phyloP scores from a whole-genome alignment of 2,888 invertebrate genomes.

The Stenichneumon culpator region DNA sequence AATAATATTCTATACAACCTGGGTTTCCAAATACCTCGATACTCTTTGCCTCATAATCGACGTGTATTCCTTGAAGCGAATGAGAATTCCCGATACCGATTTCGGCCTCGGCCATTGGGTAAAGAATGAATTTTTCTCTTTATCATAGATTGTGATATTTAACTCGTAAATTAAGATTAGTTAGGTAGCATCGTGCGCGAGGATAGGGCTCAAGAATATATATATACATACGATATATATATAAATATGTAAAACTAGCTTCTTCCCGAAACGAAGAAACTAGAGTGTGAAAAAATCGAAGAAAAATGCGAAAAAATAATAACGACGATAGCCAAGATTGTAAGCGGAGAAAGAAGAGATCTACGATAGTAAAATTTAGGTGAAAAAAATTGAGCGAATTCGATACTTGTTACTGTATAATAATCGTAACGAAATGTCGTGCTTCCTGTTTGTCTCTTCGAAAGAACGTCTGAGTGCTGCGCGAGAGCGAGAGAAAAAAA shows the following conservation, averaged over 20 bases:
- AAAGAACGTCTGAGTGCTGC: slow-evolving; percentile 8
- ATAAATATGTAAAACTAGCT: slow-evolving; percentile 38
- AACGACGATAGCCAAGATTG: neutral
- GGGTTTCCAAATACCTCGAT: slow-evolving; percentile 73
- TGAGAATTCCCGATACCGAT: slow-evolving; percentile 26
- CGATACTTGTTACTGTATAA: slow-evolving; percentile 59
- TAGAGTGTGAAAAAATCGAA: slow-evolving; percentile 11
- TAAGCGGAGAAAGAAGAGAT: slow-evolving; percentile 7
- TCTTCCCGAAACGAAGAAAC: slow-evolving; percentile 33
- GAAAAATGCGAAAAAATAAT: slow-evolving; percentile 7
- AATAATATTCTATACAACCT: slow-evolving; percentile 68
- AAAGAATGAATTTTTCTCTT: slow-evolving; percentile 71
- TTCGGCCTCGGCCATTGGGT: slow-evolving; percentile 7
- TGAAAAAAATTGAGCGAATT: slow-evolving; percentile 45
- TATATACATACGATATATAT: slow-evolving; percentile 30
- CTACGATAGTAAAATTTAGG: slow-evolving; percentile 43
- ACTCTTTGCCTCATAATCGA: slow-evolving; percentile 69
- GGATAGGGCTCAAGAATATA: slow-evolving; percentile 67
- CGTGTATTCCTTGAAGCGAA: slow-evolving; percentile 62
- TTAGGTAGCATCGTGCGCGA: slow-evolving; percentile 72
- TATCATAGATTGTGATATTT: slow-evolving; percentile 84
- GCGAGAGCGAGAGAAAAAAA: slow-evolving; percentile 30
- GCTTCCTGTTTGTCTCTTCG: slow-evolving; percentile 64
- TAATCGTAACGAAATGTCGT: slow-evolving; percentile 59
- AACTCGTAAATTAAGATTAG: slow-evolving; percentile 75